Conservation (phyloP, 2,113 vertebrate genomes). For the Aspidoscelis tigris region DNA sequence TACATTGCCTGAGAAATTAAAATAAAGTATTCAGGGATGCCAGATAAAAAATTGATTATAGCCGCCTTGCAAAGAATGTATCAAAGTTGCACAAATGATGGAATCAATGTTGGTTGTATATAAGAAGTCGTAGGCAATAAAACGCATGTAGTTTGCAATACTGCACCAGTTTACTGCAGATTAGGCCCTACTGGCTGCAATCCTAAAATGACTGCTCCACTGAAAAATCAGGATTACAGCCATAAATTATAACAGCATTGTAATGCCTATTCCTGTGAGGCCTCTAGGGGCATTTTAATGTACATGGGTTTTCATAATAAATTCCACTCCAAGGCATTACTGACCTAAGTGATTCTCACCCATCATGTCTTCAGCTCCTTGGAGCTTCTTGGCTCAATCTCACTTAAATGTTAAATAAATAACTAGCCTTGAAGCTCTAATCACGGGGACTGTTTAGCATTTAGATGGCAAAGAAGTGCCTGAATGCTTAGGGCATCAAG, state of each 20-base stretch:
- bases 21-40: background rate
- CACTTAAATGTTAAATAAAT: slow-evolving; percentile 39
- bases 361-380: background rate
- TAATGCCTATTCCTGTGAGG: background rate
- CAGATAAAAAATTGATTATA: background rate
- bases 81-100: background rate
- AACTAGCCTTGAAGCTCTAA: slow-evolving; percentile 18
- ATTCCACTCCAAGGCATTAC: slow-evolving; percentile 11
- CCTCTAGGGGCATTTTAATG: slow-evolving; percentile 12
- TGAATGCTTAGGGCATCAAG: background rate
- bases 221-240: slow-evolving; percentile 1
- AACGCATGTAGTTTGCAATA: background rate
- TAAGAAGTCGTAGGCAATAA: background rate
- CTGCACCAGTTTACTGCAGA: background rate
- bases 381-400: slow-evolving; percentile 17
- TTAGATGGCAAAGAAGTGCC: slow-evolving; percentile 31
- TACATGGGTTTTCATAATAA: slow-evolving; percentile 29
- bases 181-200: slow-evolving; percentile 9
- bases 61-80: background rate
- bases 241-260: slow-evolving; percentile 7
- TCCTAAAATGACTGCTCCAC: slow-evolving; percentile 3
- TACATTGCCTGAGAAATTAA: background rate
- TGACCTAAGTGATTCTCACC: slow-evolving; percentile 19
- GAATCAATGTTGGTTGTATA: background rate
- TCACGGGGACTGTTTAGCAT: slow-evolving; percentile 28